phyloP scores from a whole-genome alignment of 2,797 vertebrate genomes.

The Mycteria americana region DNA sequence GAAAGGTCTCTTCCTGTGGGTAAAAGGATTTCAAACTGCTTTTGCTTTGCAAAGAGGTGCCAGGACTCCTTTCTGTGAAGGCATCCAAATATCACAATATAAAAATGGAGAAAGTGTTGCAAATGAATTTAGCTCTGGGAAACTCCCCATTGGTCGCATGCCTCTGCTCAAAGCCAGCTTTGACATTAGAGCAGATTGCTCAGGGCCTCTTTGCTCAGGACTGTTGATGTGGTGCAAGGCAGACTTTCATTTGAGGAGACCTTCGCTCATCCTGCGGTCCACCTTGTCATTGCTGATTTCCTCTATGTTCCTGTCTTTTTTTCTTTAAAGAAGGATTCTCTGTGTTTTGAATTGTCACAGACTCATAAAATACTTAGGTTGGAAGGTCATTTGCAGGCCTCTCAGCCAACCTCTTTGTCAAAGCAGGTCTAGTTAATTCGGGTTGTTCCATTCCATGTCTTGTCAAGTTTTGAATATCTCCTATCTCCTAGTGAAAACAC shows the following conservation, averaged over 20 bases:
- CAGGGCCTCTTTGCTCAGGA: background rate
- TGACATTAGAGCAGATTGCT: background rate
- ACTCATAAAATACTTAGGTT: background rate
- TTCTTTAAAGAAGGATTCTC: slow-evolving; percentile 53
- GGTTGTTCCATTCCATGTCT: background rate
- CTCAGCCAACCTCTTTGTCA: background rate
- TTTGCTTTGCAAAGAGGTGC: background rate
- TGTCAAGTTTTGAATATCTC: background rate
- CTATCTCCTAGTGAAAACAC: background rate
- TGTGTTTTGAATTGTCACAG: slow-evolving; percentile 15
- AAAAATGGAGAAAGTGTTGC: background rate
- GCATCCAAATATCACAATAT: too few relatives aligned
- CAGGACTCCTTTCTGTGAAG: background rate
- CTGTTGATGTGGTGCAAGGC: slow-evolving; percentile 35
- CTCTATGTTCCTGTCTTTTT: slow-evolving; percentile 56
- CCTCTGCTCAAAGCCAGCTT: background rate
- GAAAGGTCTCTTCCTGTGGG: background rate
- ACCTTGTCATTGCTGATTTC: slow-evolving; percentile 41
- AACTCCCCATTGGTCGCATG: fast-evolving
- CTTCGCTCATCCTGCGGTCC: slow-evolving; percentile 53
- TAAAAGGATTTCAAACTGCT: background rate
- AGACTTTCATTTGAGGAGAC: slow-evolving; percentile 14
- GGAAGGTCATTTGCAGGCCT: background rate
- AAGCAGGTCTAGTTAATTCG: background rate
- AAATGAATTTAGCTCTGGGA: background rate